Evolutionary conservation across 2,888 invertebrate genomes (phyloP).

Genomic region (Dichetophora obliterata): DNA sequence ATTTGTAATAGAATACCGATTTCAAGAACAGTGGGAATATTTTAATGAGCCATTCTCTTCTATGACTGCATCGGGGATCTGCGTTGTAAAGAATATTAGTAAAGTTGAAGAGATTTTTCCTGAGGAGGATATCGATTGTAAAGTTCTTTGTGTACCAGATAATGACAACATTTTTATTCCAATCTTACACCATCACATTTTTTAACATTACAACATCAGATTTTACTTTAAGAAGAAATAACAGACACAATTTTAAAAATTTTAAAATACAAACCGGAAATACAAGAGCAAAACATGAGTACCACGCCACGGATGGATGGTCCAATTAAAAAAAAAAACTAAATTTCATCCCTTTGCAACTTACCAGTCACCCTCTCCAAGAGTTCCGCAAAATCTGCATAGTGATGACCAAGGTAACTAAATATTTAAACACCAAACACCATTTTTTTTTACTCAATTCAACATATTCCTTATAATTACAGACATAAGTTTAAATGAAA

Average conservation of each 20-base stretch:
- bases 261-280: not conserved
- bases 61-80: not conserved
- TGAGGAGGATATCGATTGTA: too few species aligned
- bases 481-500: too few species aligned
- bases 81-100: too few species aligned
- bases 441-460: not conserved
- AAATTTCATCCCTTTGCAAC: not conserved
- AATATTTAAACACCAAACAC: not conserved
- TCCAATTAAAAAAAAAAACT: not conserved
- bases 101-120: too few species aligned
- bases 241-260: not conserved
- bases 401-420: not conserved
- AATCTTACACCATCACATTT: slow-evolving; percentile 5
- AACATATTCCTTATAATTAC: not conserved
- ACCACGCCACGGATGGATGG: not conserved
- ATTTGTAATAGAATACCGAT: not conserved
- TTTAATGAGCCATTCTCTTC: too few species aligned
- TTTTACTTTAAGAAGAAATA: not conserved
- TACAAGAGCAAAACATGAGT: too few species aligned
- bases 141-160: too few species aligned
- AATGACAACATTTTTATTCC: slow-evolving; percentile 3
- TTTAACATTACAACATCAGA: not conserved
- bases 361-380: not conserved
- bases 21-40: too few species aligned
- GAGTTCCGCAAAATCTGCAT: not conserved